Evolutionary conservation across 2,797 vertebrate species (phyloP), one percentile per base, ranked within the genome.

Genomic region (Loriculus beryllinus): DNA sequence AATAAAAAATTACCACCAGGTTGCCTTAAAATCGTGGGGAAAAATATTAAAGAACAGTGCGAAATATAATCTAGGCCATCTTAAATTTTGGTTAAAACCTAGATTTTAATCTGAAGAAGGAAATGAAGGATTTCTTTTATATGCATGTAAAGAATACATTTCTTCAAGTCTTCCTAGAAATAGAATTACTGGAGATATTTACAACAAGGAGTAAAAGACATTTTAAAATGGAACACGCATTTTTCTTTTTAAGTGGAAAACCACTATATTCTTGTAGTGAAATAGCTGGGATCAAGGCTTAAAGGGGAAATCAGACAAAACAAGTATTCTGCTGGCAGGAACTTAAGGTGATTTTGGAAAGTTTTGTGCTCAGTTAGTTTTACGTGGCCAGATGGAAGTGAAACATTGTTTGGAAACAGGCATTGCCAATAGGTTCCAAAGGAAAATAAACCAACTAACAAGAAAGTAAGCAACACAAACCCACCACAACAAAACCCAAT

Each of bases 121-220:
- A 96, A 95, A 94, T 94, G 33, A 95, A 95, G 77, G 92, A 85
- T 94, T 95, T 94, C 51, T 86, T 96, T 96, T 93, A 96, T 51
- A 81, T 15, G 62, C 81, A 90, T 5, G 5, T 92, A 93, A 95
- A 86, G 40, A 95, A 90, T 28, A 68, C 52, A 51, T 83, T 89
- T 54, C 59, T 89, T 65, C 31, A 70, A 90, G 90, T 92, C 86
- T 87, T 91, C 72, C 85, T 91, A 96, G 94, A 96, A 93, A 87
- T 88, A 81, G 84, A 87, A 95, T 92, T 80, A 85, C 48, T 69
- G 29, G 14, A 89, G 72, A 80, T 95, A 93, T 94, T 96, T 95
- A 93, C 2, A 83, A 89, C 49, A 62, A 69, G 72, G 47, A 83
- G 39, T 78, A 96, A 87, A 88, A 95, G 68, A 31, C 26, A 15